Percentiles rank a stretch among this genome's conserved stretches.
Evolutionary conservation across 2,797 vertebrate species (phyloP).

Genomic region (Bryconaethiops microstoma): DNA sequence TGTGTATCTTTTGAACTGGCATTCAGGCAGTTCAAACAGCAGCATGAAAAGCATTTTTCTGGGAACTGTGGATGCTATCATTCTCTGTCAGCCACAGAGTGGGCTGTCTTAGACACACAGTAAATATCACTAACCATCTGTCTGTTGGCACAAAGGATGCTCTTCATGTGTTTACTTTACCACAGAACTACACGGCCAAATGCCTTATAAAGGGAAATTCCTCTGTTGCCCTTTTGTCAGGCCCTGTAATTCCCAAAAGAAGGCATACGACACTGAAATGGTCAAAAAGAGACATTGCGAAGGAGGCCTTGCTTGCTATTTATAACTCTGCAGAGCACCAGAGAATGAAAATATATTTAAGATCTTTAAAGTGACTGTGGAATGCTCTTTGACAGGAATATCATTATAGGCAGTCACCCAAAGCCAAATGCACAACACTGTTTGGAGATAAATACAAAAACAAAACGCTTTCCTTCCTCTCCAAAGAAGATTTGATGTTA

Average conservation of each 20-base stretch:
- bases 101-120: neutral
- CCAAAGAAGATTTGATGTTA: neutral
- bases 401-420: neutral
- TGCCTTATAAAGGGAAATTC: slow-evolving; percentile 32
- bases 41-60: neutral
- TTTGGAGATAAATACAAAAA: neutral
- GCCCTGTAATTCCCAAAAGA: slow-evolving; percentile 35
- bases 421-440: neutral
- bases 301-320: neutral
- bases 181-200: slow-evolving; percentile 23
- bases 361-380: neutral
- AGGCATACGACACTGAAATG: slow-evolving; percentile 1
- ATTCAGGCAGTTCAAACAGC: slow-evolving; percentile 1
- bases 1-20: neutral
- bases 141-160: slow-evolving; percentile 10
- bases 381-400: neutral
- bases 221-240: neutral
- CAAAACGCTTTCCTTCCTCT: neutral
- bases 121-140: slow-evolving; percentile 28
- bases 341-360: neutral
- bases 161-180: slow-evolving; percentile 33
- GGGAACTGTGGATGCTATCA: neutral
- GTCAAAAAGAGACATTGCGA: slow-evolving; percentile 14
- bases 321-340: neutral
- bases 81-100: slow-evolving; percentile 1